These are phyloP conservation scores for Ceratosolen solmsi DNA, from an alignment of 1,140 invertebrate genomes.

Conservation along the genomic window DNA sequence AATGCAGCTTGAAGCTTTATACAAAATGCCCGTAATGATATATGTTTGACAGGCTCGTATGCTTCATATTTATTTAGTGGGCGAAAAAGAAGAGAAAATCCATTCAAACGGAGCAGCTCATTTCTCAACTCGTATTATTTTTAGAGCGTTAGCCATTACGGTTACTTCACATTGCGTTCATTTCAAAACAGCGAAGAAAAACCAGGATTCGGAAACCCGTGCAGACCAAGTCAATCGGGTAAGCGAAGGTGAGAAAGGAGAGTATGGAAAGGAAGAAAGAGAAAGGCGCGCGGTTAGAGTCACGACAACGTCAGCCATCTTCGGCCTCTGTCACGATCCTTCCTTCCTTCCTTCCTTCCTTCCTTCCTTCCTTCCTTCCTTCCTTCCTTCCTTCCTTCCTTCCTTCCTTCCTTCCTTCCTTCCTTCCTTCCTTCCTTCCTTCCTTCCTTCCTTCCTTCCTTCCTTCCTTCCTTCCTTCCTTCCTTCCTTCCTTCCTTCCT, in stretches of 20 bases:
- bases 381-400: no score
- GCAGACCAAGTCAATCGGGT: neutral
- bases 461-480: no score
- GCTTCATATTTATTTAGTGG: conserved; percentile 5
- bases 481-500: no score
- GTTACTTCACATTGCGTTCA: neutral
- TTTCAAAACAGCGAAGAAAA: neutral
- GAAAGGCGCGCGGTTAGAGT: neutral
- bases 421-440: no score
- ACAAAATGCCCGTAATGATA: neutral
- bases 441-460: no score
- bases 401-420: no score
- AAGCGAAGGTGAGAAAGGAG: neutral
- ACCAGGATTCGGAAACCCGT: neutral
- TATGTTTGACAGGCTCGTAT: neutral
- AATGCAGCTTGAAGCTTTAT: neutral
- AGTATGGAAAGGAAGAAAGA: neutral
- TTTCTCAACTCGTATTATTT: neutral
- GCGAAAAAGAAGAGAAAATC: neutral
- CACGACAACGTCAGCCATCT: neutral
- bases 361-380: no score
- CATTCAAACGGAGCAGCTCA: neutral
- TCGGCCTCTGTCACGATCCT: neutral
- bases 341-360: neutral
- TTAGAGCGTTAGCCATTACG: neutral